Conservation (phyloP, 2,797 vertebrate genomes). For the Coregonus ussuriensis region DNA sequence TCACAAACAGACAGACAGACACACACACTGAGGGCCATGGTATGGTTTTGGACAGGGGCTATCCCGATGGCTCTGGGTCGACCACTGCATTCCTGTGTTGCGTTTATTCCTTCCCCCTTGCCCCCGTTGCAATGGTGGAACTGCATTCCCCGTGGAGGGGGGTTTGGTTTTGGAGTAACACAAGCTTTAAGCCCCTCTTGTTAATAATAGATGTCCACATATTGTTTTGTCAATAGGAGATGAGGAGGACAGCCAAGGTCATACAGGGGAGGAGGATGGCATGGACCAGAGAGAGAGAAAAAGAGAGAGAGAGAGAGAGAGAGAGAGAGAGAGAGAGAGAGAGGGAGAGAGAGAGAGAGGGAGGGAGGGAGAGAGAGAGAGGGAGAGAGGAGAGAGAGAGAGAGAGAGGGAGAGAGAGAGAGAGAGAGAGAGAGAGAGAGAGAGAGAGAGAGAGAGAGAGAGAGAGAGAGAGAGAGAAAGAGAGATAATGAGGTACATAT, state of each 20-base stretch:
- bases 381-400: too few relatives aligned
- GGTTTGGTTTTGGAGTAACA: conserved; percentile 12
- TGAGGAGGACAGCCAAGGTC: conserved; percentile 24
- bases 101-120: neutral
- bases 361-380: too few relatives aligned
- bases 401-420: too few relatives aligned
- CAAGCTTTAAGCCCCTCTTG: conserved; percentile 25
- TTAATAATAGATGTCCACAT: conserved; percentile 53
- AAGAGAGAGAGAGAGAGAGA: conserved; percentile 50
- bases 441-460: conserved; percentile 27
- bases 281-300: neutral
- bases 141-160: neutral
- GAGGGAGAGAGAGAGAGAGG: conserved; percentile 29
- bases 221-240: conserved; percentile 40
- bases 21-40: neutral
- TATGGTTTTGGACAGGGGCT: neutral
- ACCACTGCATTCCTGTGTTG: conserved; percentile 6
- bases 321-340: conserved; percentile 44
- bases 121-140: neutral
- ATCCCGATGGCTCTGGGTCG: neutral
- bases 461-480: conserved; percentile 42
- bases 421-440: too few relatives aligned
- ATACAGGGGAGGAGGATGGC: conserved; percentile 14
- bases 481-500: neutral
- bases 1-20: neutral